Conservation (phyloP, 2,113 vertebrate genomes). For the Microcebus griseorufus region DNA sequence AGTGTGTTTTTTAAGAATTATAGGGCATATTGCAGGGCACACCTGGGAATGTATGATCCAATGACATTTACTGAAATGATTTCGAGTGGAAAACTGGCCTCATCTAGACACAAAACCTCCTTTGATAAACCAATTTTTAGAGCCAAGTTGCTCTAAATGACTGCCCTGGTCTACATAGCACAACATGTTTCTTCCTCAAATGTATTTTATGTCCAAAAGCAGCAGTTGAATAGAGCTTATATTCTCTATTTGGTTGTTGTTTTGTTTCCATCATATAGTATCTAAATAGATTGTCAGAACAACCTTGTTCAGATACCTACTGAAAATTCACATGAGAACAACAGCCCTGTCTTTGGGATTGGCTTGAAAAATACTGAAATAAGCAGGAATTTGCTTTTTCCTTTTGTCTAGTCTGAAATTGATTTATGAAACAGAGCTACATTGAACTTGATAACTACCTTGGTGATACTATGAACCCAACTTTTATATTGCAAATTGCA, state of each 20-base stretch:
- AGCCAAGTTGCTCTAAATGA: constrained; percentile 4
- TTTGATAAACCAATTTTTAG: constrained; percentile 1
- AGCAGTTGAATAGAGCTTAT: neutral
- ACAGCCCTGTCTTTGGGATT: neutral
- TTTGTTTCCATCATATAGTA: neutral
- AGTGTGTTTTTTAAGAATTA: neutral
- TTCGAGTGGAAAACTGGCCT: constrained; percentile 42
- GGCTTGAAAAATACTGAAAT: neutral
- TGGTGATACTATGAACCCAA: neutral
- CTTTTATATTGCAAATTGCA: neutral
- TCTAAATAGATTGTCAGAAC: neutral
- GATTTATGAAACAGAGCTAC: neutral
- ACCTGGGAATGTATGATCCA: neutral
- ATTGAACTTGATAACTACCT: constrained; percentile 43
- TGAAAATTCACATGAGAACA: neutral
- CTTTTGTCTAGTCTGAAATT: constrained; percentile 36
- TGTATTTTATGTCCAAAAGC: neutral
- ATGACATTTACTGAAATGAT: neutral
- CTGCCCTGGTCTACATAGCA: neutral
- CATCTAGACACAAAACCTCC: constrained; percentile 26
- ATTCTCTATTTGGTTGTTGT: neutral
- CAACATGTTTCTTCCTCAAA: constrained; percentile 10
- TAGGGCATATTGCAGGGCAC: neutral
- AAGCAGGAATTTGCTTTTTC: neutral
- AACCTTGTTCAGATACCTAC: neutral